These are phyloP conservation scores for Psittacula derbiana DNA, from an alignment of 2,797 vertebrate species.

Conservation along the genomic window DNA sequence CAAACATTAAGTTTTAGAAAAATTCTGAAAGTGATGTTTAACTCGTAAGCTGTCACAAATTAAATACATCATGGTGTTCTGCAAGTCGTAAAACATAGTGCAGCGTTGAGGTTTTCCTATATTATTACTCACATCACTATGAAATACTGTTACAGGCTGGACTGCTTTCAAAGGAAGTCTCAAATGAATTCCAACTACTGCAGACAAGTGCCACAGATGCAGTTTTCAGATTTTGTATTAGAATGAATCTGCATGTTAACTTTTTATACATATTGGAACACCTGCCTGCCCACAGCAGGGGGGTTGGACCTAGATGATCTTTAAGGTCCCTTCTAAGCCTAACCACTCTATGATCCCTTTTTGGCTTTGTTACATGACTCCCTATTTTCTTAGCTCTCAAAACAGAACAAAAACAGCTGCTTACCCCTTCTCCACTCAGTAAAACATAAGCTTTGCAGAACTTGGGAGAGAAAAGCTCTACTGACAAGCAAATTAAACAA, in stretches of 20 bases:
- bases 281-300: neutral
- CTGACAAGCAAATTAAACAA: neutral
- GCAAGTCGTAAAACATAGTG: constrained; percentile 22
- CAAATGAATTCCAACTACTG: constrained; percentile 13
- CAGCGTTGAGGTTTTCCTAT: neutral
- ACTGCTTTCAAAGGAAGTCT: neutral
- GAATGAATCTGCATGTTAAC: neutral
- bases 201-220: neutral
- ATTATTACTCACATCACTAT: constrained; percentile 36
- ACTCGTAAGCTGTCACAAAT: constrained; percentile 36
- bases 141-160: constrained; percentile 34
- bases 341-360: neutral
- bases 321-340: neutral
- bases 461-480: neutral
- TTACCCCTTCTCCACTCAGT: neutral
- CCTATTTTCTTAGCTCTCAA: neutral
- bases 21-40: constrained; percentile 29
- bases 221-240: neutral
- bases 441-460: neutral
- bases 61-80: constrained; percentile 40
- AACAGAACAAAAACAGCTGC: neutral
- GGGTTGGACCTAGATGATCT: neutral
- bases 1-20: constrained; percentile 25
- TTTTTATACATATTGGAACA: neutral
- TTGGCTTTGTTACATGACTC: neutral